Base-by-base conservation (phyloP, 2,797 vertebrate species). In the Hypotaenidia philippensis region DNA sequence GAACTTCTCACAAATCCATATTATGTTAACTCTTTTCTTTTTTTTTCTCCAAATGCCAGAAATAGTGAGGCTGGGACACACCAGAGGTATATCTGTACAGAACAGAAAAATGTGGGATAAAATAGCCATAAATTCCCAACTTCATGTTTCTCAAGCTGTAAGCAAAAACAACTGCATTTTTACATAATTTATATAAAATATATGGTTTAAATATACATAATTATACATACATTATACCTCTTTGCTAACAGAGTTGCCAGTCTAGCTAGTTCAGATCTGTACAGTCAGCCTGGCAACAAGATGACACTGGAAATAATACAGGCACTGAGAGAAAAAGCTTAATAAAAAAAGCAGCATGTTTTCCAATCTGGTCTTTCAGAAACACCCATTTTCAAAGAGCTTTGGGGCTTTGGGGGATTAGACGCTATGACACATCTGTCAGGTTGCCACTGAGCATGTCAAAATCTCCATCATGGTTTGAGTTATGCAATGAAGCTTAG, bases 331-430 rank as follows among this genome's bases (percentile, higher is more conserved):
- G 64, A 83, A 95, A 96, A 96, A 83, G 57, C 85, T 95, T 90
- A 93, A 87, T 87, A 93, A 89, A 94, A 94, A 95, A 95, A 96
- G 81, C 59, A 96, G 89, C 85, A 78, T 94, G 79, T 97, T 98
- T 97, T 97, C 92, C 89, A 95, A 95, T 94, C 80, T 74, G 32
- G 66, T 95, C 93, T 96, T 97, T 97, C 94, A 97, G 57, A 97
- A 98, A 95, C 85, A 97, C 90, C 84, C 71, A 94, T 96, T 98
- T 97, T 95, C 97, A 80, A 96, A 97, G 91, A 97, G 94, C 95
- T 98, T 95, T 92, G 94, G 81, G 75, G 92, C 87, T 98, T 97
- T 94, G 38, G 87, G 59, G 91, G 96, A 98, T 98, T 98, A 98
- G 94, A 94, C 57, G 36, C 86, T 87, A 89, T 97, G 96, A 97